Percentiles rank a stretch among this genome's conserved stretches.
These are phyloP conservation scores for Corydoras maculifer DNA, from an alignment of 2,113 vertebrate genomes.

Conservation along the genomic window DNA sequence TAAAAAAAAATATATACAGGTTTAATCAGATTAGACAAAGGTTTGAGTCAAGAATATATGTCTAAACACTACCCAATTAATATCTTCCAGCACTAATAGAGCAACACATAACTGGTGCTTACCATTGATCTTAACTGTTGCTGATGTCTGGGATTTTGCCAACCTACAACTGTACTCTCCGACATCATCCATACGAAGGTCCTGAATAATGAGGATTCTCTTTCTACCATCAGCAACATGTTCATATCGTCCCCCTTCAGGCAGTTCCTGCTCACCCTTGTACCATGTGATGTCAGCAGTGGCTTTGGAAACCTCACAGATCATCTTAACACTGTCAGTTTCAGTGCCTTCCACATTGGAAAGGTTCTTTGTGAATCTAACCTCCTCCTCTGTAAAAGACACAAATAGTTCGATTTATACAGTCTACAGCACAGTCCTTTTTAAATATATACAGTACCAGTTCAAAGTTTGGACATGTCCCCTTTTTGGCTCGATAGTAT, in stretches of 20 bases:
- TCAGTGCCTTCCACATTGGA: constrained; percentile 85
- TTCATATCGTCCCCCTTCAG: constrained; percentile 88
- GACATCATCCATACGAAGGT: constrained; percentile 78
- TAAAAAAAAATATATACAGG: constrained; percentile 35
- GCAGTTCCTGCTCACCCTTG: constrained; percentile 84
- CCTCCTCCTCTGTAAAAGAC: background rate
- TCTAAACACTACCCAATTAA: too few relatives aligned
- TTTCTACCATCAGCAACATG: constrained; percentile 80
- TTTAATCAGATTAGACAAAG: too few relatives aligned
- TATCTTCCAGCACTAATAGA: too few relatives aligned
- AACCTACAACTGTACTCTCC: constrained; percentile 84
- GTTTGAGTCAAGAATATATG: too few relatives aligned
- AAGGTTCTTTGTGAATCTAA: constrained; percentile 90
- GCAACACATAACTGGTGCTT: constrained; percentile 27
- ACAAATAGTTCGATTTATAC: constrained; percentile 1
- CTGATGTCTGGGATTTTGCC: constrained; percentile 71
- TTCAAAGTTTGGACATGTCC: too few relatives aligned
- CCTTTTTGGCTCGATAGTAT: too few relatives aligned
- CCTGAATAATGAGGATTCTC: constrained; percentile 83
- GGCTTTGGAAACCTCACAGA: constrained; percentile 93
- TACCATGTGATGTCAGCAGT: constrained; percentile 85
- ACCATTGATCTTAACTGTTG: constrained; percentile 84
- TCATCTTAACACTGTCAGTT: constrained; percentile 86
- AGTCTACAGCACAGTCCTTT: too few relatives aligned
- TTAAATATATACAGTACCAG: too few relatives aligned